phyloP scores from a whole-genome alignment of 2,888 invertebrate genomes.

The Prionchulus punctatus region DNA sequence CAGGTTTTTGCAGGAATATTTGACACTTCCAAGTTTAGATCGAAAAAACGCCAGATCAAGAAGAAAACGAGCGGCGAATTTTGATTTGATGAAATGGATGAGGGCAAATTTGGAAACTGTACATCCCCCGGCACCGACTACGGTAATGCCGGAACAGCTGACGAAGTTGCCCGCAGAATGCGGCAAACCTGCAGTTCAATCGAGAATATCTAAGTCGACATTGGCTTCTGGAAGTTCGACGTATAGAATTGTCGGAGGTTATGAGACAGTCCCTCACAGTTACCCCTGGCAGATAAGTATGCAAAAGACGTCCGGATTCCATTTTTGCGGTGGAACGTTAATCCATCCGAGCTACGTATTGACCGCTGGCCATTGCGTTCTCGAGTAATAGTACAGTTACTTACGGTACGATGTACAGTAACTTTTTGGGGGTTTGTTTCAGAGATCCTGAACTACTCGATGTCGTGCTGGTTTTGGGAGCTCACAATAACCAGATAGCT shows the following conservation, averaged over 20 bases:
- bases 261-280: not conserved
- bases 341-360: slow-evolving; percentile 8
- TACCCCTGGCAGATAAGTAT: not conserved
- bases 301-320: not conserved
- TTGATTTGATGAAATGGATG: not conserved
- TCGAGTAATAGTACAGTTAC: not conserved
- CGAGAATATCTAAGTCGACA: not conserved
- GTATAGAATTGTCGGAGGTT: not conserved
- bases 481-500: not conserved
- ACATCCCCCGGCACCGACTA: too few relatives aligned
- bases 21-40: too few relatives aligned
- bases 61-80: not conserved
- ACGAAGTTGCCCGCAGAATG: not conserved
- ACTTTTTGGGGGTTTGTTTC: too few relatives aligned
- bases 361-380: slow-evolving; percentile 6
- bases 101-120: not conserved
- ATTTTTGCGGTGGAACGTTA: slow-evolving; percentile 7
- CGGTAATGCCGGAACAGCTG: too few relatives aligned
- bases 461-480: too few relatives aligned
- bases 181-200: not conserved
- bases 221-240: not conserved
- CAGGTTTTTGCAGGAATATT: too few relatives aligned
- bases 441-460: too few relatives aligned
- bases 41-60: too few relatives aligned
- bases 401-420: too few relatives aligned